phyloP scores from a whole-genome alignment of 1,140 invertebrate genomes.

The Ceratosolen fusciceps region DNA sequence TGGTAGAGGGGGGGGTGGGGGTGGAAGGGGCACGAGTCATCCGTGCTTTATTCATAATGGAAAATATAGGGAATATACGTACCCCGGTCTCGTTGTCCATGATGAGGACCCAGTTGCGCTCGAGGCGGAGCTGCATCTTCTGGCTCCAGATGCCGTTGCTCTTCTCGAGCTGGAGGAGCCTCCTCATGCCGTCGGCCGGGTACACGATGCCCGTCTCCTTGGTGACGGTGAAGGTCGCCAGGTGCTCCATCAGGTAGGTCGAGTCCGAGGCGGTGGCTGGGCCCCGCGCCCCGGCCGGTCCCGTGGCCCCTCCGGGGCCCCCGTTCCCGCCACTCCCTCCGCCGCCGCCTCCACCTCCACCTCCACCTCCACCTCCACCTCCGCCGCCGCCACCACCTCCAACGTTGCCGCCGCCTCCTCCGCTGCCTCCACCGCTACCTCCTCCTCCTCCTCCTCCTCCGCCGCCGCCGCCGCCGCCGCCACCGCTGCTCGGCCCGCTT shows the following conservation, averaged over 20 bases:
- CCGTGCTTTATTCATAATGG: no score
- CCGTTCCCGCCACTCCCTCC: background rate
- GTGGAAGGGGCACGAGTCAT: no score
- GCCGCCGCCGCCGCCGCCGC: background rate
- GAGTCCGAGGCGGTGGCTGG: constrained; percentile 76
- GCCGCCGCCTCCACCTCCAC: constrained; percentile 51
- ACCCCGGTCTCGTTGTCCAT: constrained; percentile 96
- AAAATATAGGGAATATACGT: background rate
- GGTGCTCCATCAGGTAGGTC: constrained; percentile 93
- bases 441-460: background rate
- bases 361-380: background rate
- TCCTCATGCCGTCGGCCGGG: constrained; percentile 94
- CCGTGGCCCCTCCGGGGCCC: background rate
- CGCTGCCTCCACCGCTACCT: constrained; percentile 19
- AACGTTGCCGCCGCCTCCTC: background rate
- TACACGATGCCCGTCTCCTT: constrained; percentile 89
- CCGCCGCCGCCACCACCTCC: background rate
- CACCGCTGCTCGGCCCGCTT: constrained; percentile 6
- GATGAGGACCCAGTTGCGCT: constrained; percentile 90
- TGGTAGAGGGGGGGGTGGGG: no score
- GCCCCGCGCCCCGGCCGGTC: background rate
- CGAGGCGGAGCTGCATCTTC: constrained; percentile 94
- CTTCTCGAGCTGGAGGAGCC: constrained; percentile 95
- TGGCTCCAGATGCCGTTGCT: constrained; percentile 99
- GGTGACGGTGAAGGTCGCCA: constrained; percentile 97